Evolutionary conservation across 2,113 vertebrate genomes (phyloP), one percentile per base, ranked within the genome.

Genomic region (Macquaria ambigua): DNA sequence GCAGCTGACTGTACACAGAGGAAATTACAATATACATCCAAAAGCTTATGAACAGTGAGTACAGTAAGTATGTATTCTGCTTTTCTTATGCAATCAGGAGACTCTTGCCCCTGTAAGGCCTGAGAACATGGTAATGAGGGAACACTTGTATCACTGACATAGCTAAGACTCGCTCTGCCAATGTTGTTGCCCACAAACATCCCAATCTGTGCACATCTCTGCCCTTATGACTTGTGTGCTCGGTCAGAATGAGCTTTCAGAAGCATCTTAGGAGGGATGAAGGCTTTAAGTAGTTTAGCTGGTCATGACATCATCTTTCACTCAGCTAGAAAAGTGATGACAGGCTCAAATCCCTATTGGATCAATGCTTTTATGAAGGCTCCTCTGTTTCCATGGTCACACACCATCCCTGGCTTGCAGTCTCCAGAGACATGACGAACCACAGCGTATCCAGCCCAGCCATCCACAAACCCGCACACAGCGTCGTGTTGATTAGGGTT

Each of bases 341-440:
- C 78, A 85, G 77, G 74, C 85, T 87, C n/a, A 81, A 86, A 85
- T 89, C 81, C 82, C 85, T 25, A 70, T 85, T 89, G 90, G 86
- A 88, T 89, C 82, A 84, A 91, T 92, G 90, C 70, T 93, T 87
- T 90, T 83, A 87, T 89, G 84, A 87, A 89, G 71, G 71, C 87
- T 84, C 59, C 64, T 52, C 91, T 87, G 93, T 95, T 94, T 76
- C 93, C 91, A 94, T 95, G 93, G 93, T 59, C 89, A 93, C 93
- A 72, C 83, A 78, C 70, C 82, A 88, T 91, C 83, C 72, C 62
- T 62, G 75, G 71, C 79, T 52, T 68, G 43, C 83, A 63, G 82
- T 83, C 88, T 83, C 63, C 77, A 85, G 90, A 90, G 81, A 87
- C 64, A 52, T 8, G 52, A 70, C n/a, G 6, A 84, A 79, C 77